Percentiles rank a stretch among this genome's conserved stretches.
Evolutionary conservation across 2,797 vertebrate genomes (phyloP).

Genomic region (Dipus sagitta): DNA sequence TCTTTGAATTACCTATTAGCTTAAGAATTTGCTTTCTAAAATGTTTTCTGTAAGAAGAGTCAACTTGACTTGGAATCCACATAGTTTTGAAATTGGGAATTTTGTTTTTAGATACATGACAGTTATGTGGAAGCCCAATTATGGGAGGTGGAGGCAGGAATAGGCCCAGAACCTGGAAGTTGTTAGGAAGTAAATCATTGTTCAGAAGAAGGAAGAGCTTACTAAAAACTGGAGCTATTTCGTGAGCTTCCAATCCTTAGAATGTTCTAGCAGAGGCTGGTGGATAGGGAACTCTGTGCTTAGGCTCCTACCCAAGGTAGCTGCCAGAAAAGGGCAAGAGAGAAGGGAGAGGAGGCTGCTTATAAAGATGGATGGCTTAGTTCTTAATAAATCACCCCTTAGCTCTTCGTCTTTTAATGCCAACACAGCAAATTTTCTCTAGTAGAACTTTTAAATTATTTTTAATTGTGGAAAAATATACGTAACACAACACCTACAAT

Average conservation of each 20-base stretch:
- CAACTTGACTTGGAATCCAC: neutral
- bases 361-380: fast-evolving
- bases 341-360: no score
- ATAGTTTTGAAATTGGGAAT: neutral
- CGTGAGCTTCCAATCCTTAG: neutral
- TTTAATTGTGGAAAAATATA: constrained; percentile 17
- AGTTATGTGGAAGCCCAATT: neutral
- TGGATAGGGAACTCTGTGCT: neutral
- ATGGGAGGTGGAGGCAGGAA: neutral
- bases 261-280: neutral
- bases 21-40: constrained; percentile 4
- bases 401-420: neutral
- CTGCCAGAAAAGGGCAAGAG: neutral
- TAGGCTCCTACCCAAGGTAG: neutral
- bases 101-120: neutral
- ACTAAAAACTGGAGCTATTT: neutral
- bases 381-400: neutral
- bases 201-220: neutral
- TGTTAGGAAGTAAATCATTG: neutral
- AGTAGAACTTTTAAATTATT: neutral
- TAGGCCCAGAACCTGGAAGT: neutral
- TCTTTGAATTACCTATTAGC: neutral
- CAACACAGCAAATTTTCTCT: neutral
- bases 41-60: neutral
- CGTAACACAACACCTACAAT: neutral